phyloP scores from a whole-genome alignment of 2,888 invertebrate genomes.

The Eurois occulta region DNA sequence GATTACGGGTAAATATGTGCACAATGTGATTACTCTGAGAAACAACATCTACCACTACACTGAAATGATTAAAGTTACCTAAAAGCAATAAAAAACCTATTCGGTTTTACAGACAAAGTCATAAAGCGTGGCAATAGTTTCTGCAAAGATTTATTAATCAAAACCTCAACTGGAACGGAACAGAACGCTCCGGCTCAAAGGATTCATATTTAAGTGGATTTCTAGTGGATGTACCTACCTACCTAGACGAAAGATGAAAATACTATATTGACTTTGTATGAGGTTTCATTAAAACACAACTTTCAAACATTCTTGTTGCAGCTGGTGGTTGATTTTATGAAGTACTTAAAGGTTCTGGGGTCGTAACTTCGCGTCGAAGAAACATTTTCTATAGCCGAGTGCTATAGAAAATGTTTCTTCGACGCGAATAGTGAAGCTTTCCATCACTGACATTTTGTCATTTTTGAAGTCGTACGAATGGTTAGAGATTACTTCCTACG shows the following conservation, averaged over 20 bases:
- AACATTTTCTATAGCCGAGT: not conserved
- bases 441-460: not conserved
- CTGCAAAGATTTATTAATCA: constrained; percentile 56
- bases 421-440: not conserved
- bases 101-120: not conserved
- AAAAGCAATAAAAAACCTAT: constrained; percentile 19
- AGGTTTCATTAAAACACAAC: constrained; percentile 36
- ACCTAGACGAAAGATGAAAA: constrained; percentile 19
- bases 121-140: constrained; percentile 24
- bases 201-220: constrained; percentile 56
- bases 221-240: constrained; percentile 12
- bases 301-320: not conserved
- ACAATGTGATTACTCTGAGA: not conserved
- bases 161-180: constrained; percentile 52
- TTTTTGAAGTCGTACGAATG: not conserved
- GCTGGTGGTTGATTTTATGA: constrained; percentile 3
- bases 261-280: constrained; percentile 34
- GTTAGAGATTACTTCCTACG: not conserved
- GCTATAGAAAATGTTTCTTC: too few relatives aligned
- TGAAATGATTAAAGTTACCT: not conserved
- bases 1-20: not conserved
- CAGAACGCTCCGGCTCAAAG: constrained; percentile 47
- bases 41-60: not conserved
- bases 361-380: not conserved
- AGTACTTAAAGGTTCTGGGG: not conserved